Evolutionary conservation across 2,888 invertebrate species (phyloP), one percentile per base, ranked within the genome.

Genomic region (Agrilus cyanescens): DNA sequence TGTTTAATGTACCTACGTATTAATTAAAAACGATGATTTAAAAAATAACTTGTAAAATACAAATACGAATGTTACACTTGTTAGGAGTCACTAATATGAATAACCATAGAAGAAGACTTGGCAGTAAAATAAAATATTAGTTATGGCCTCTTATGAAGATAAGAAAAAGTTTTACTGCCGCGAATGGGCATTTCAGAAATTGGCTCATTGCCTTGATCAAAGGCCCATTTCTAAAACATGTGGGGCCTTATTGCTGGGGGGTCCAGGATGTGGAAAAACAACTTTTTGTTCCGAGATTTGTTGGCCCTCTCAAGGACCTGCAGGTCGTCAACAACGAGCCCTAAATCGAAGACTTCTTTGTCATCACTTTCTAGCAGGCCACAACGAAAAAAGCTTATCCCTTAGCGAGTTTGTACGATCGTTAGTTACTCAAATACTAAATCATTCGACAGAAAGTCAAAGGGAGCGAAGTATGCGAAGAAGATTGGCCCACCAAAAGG

Each of bases 121-220:
- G 25, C 25, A 25, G 25, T 25, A 25, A 25, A 25, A 25, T 25
- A 25, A 25, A 25, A 25, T 25, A 25, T 25, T 25, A 25, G 4
- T 25, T 25, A 64, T 62, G 62, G 55, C 60, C 18, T 51, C 53
- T 38, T 60, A 70, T 10, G 72, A 74, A 12, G 81, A 82, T 61
- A 77, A 78, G 61, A 78, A 85, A 52, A 74, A 78, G 44, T 90
- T 91, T 70, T 88, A 83, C 71, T 88, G 90, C 61, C 78, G 95
- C 7, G 95, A 96, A 67, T 96, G 95, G 95, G 90, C 89, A 5
- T 88, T 95, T 57, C 86, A 89, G 68, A 95, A 96, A 68, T 75
- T 96, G 30, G 83, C 85, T 2, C 85, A 94, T 56, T 93, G 91
- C 53, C 65, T 96, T 54, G 94, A 96, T 59, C 89, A 90, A 66